Percentiles rank a stretch among this genome's conserved stretches.
phyloP scores from a whole-genome alignment of 2,888 invertebrate species.

The Napeogenes sylphis region DNA sequence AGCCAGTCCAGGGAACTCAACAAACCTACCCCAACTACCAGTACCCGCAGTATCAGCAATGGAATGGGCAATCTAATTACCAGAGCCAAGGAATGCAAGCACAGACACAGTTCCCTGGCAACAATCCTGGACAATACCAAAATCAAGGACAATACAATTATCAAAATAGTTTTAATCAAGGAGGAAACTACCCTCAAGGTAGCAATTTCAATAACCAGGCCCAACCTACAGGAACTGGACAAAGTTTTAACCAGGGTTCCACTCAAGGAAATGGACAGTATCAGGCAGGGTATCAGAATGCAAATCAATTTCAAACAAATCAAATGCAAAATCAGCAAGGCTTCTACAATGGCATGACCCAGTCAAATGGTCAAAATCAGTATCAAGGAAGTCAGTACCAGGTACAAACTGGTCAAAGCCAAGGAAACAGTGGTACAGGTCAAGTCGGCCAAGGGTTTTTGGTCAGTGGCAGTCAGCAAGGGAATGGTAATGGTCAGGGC shows the following conservation, averaged over 20 bases:
- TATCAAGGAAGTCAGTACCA: conserved; percentile 30
- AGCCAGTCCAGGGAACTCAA: conserved; percentile 39
- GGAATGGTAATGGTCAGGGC: conserved; percentile 42
- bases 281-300: conserved; percentile 22
- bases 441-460: conserved; percentile 44
- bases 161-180: conserved; percentile 31
- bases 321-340: conserved; percentile 26
- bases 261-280: conserved; percentile 20
- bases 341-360: conserved; percentile 20
- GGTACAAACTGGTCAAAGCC: conserved; percentile 26
- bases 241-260: conserved; percentile 20
- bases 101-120: conserved; percentile 34
- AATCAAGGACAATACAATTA: conserved; percentile 30
- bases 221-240: conserved; percentile 20
- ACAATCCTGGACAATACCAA: conserved; percentile 35
- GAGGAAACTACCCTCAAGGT: conserved; percentile 20
- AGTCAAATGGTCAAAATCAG: conserved; percentile 27
- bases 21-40: conserved; percentile 35
- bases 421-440: conserved; percentile 18
- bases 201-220: conserved; percentile 19
- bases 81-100: conserved; percentile 37
- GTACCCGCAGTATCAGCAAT: conserved; percentile 44
- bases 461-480: conserved; percentile 42
- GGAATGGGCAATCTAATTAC: conserved; percentile 39
- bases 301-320: conserved; percentile 26